Evolutionary conservation across 2,888 invertebrate species (phyloP).

Genomic region (Drosophila lutescens): DNA sequence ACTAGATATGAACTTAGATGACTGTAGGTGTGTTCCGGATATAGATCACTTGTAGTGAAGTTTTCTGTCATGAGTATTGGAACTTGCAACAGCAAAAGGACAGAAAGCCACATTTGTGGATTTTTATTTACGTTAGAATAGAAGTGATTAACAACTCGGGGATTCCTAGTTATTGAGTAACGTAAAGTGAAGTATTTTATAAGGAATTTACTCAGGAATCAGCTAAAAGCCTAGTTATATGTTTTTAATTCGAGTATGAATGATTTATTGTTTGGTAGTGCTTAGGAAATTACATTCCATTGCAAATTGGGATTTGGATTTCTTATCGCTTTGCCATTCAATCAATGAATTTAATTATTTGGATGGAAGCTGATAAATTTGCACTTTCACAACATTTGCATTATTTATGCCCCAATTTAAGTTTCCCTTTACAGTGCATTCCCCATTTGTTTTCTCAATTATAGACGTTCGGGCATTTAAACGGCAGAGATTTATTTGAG

Average conservation of each 20-base stretch:
- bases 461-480: slow-evolving; percentile 11
- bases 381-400: slow-evolving; percentile 28
- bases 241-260: background rate
- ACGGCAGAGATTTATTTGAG: slow-evolving; percentile 13
- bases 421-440: slow-evolving; percentile 18
- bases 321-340: background rate
- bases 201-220: background rate
- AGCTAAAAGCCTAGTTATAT: background rate
- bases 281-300: slow-evolving; percentile 1
- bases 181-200: too few species aligned
- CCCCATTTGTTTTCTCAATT: slow-evolving; percentile 18
- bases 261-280: background rate
- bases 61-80: background rate
- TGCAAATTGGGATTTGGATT: background rate
- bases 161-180: background rate
- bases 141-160: background rate
- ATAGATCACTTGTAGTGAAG: background rate
- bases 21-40: background rate
- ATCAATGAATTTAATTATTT: slow-evolving; percentile 24
- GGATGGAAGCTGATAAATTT: background rate
- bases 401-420: slow-evolving; percentile 31
- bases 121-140: background rate
- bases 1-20: slow-evolving; percentile 11
- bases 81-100: background rate
- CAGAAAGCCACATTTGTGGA: background rate